phyloP scores from a whole-genome alignment of 2,113 vertebrate genomes.

The Pelecanoides urinatrix region DNA sequence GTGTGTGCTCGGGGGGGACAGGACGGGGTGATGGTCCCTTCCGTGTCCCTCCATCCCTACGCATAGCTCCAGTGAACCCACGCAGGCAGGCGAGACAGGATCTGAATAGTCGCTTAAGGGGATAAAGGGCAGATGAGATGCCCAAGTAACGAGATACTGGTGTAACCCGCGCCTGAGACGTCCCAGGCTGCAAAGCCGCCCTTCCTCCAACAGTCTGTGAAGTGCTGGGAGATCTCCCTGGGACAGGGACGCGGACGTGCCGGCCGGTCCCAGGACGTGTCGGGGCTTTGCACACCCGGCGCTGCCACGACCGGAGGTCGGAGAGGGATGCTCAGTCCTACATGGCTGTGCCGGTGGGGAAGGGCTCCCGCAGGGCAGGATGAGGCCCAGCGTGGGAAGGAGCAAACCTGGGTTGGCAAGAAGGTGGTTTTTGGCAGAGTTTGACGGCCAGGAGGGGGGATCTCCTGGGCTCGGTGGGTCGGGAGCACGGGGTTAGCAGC shows the following conservation, averaged over 20 bases:
- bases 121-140: not conserved
- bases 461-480: not conserved
- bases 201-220: not conserved
- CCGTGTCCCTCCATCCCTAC: not conserved
- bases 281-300: not conserved
- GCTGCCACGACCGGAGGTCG: rapidly evolving
- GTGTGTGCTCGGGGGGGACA: not conserved
- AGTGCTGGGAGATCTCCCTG: not conserved
- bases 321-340: not conserved
- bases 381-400: rapidly evolving
- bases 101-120: not conserved
- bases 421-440: not conserved
- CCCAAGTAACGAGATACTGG: not conserved
- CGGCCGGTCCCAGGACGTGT: not conserved
- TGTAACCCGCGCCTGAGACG: rapidly evolving
- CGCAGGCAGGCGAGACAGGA: not conserved
- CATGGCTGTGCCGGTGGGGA: rapidly evolving
- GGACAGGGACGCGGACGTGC: rapidly evolving
- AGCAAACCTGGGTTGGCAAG: not conserved
- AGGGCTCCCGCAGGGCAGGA: not conserved
- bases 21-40: not conserved
- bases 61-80: not conserved
- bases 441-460: not conserved
- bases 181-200: not conserved
- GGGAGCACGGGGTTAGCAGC: not conserved